phyloP scores from a whole-genome alignment of 2,113 vertebrate genomes.

The Xiphophorus maculatus region DNA sequence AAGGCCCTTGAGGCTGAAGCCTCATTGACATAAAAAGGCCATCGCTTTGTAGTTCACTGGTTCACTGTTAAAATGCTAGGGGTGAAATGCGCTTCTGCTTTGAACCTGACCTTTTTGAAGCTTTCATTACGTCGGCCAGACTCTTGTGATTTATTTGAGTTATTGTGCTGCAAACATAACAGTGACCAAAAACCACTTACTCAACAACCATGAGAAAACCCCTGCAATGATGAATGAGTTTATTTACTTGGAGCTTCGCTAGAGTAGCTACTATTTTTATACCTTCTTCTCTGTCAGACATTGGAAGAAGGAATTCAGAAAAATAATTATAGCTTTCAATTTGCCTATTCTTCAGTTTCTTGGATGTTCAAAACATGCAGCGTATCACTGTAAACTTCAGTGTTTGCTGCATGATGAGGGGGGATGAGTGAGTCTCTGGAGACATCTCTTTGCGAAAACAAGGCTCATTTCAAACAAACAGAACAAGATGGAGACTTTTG shows the following conservation, averaged over 20 bases:
- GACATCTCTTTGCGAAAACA: slow-evolving; percentile 33
- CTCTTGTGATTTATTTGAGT: slow-evolving; percentile 56
- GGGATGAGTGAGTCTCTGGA: slow-evolving; percentile 31
- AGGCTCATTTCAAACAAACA: slow-evolving; percentile 22
- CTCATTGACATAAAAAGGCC: slow-evolving; percentile 47
- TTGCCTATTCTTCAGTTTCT: slow-evolving; percentile 21
- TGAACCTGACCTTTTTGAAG: slow-evolving; percentile 68
- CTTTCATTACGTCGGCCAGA: slow-evolving; percentile 52
- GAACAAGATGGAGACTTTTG: slow-evolving; percentile 35
- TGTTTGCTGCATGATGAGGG: slow-evolving; percentile 11
- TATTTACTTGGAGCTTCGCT: slow-evolving; percentile 54
- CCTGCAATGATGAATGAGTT: slow-evolving; percentile 59
- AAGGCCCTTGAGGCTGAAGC: slow-evolving; percentile 20
- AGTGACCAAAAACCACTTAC: slow-evolving; percentile 36
- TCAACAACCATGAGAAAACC: slow-evolving; percentile 47
- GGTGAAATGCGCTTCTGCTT: slow-evolving; percentile 44
- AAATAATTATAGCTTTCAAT: slow-evolving; percentile 25
- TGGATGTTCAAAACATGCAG: slow-evolving; percentile 36
- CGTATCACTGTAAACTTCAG: slow-evolving; percentile 21
- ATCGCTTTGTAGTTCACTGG: slow-evolving; percentile 9
- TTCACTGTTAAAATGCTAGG: slow-evolving; percentile 53
- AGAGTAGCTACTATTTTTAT: slow-evolving; percentile 65
- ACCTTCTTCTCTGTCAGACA: slow-evolving; percentile 57
- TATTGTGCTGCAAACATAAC: slow-evolving; percentile 32
- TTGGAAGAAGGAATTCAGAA: slow-evolving; percentile 56